A percentile compares a stretch with the other conserved stretches of the same genome.
Evolutionary conservation across 1,140 invertebrate species (phyloP).

Genomic region (Mercenaria mercenaria): DNA sequence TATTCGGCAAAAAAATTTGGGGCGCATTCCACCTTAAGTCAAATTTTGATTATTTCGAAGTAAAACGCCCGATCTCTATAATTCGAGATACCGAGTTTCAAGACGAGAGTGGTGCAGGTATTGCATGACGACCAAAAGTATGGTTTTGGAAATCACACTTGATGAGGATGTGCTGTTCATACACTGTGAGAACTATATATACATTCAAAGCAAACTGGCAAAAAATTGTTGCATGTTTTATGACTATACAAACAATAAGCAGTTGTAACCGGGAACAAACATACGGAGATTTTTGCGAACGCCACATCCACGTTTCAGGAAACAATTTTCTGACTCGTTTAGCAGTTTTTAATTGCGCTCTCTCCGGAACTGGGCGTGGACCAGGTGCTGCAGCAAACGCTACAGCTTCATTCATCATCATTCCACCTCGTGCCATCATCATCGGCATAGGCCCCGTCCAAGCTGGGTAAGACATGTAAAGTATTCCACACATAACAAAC

Average conservation of each 20-base stretch:
- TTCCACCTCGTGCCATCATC: not conserved
- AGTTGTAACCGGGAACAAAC: not conserved
- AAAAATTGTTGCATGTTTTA: no score
- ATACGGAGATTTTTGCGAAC: not conserved
- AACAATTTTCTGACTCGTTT: slow-evolving; percentile 84
- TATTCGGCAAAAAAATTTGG: no score
- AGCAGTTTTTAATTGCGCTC: not conserved
- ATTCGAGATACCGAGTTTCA: no score
- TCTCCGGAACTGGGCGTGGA: not conserved
- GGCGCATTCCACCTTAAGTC: no score
- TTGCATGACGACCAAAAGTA: no score
- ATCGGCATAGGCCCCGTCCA: slow-evolving; percentile 2
- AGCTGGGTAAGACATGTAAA: not conserved
- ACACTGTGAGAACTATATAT: no score
- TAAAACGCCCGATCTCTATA: no score
- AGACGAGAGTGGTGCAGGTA: no score
- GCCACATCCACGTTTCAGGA: slow-evolving; percentile 86
- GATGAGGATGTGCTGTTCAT: not conserved
- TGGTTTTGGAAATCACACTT: not conserved
- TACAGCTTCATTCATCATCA: no score
- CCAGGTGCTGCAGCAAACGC: not conserved
- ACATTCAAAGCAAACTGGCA: not conserved
- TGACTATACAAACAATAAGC: no score
- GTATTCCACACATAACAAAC: not conserved
- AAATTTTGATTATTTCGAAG: no score